phyloP scores from a whole-genome alignment of 2,797 vertebrate species.

The Saxicola maurus region DNA sequence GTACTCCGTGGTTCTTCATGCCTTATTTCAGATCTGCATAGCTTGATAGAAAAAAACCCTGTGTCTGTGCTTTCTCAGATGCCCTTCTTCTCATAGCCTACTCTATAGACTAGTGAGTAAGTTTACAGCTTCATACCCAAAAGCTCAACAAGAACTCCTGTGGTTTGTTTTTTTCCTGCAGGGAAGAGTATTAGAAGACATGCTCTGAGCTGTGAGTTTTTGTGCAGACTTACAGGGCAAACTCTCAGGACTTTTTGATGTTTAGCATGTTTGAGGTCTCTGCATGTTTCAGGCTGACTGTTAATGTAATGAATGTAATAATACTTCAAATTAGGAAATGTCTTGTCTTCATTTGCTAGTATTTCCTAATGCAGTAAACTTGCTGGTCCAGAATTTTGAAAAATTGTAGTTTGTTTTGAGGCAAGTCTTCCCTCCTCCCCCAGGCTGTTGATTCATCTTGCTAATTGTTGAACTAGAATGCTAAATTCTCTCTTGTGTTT shows the following conservation, averaged over 20 bases:
- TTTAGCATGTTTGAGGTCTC: not conserved
- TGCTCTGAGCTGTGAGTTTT: not conserved
- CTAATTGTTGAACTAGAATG: not conserved
- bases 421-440: not conserved
- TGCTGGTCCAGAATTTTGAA: not conserved
- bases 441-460: not conserved
- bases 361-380: not conserved
- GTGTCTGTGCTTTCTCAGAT: not conserved
- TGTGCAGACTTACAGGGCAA: not conserved
- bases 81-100: not conserved
- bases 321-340: not conserved
- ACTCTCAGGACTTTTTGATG: not conserved
- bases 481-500: not conserved
- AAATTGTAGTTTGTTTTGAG: not conserved
- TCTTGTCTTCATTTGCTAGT: not conserved
- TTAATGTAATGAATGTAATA: not conserved
- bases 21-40: not conserved
- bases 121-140: not conserved
- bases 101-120: not conserved
- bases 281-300: not conserved
- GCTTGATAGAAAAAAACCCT: not conserved
- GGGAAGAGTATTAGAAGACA: not conserved
- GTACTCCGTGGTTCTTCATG: fast-evolving
- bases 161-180: not conserved
- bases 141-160: not conserved